Base-by-base conservation (phyloP, 92 coral and sea anemone species). In the Palythoa caribaeorum region DNA sequence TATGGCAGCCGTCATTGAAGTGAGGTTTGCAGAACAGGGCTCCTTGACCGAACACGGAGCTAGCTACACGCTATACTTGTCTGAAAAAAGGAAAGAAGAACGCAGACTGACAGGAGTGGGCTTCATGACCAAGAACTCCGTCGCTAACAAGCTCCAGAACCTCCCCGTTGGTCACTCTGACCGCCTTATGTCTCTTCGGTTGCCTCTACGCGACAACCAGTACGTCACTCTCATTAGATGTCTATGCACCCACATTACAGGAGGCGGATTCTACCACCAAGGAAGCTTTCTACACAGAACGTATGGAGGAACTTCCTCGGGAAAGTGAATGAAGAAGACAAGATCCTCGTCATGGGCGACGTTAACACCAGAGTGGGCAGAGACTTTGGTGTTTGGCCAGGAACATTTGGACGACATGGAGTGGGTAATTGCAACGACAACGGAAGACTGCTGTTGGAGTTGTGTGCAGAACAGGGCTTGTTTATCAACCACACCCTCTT, bases 11-110 rank as follows among this genome's bases (percentile, higher is more conserved):
- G 40, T 84, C 78, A 70, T 77, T 47, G 87, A 69, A 70, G 75
- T 71, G 59, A 52, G 59, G 59, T 52, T 6, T 52, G 59, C 59
- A 52, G 59, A 52, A 52, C 59, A 52, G 13, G 59, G 1, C 57
- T 6, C 59, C 59, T 52, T 52, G 59, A 52, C 59, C 59, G 0
- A 52, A 52, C 59, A 52, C 59, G n/a, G 78, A 6, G 55, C 87
- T 15, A 83, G 91, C 38, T 80, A 88, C 79, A 80, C 91, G 35
- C 47, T 72, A 37, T 88, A 74, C 78, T 89, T 84, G 92, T 62
- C 83, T 16, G 92, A 77, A 15, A 73, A 73, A 17, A 11, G 60
- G 9, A n/a, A 16, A 14, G 17, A 48, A 1, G 92, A 83, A 74
- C 65, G 87, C 48, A 19, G 80, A 15, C 60, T 75, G 68, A 35